Evolutionary conservation across 2,888 invertebrate genomes (phyloP), one percentile per base, ranked within the genome.

Genomic region (Caenorhabditis sp.): DNA sequence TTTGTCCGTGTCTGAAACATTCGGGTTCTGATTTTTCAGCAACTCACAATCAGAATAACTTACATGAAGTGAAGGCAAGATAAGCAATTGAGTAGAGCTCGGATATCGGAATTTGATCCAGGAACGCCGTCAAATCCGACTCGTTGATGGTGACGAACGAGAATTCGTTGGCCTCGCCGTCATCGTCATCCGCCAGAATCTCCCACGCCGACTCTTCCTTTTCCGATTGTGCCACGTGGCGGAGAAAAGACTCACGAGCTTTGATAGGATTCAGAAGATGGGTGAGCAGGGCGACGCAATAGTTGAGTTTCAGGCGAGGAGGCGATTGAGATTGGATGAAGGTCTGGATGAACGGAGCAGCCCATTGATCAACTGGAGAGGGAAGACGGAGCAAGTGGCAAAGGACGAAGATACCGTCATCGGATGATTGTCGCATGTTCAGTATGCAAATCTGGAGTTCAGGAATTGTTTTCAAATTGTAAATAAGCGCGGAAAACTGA

Each of bases 371-470:
- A 13, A 90, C 65, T 0, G 90, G 89, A 8, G 89, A 85, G 0
- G 90, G 90, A 32, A 85, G 82, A 3, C 91, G 88, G 5, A 91
- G 84, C 8, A 91, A 47, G 60, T 91, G 91, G 44, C 85, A 86
- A 13, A 90, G 62, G 9, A 91, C 18, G 67, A 89, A 91, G 61
- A 85, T 77, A n/a, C 88, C 90, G 70, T 91, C 90, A 15, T 83
- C 81, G 4, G 79, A 65, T 1, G 87, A 80, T 64, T 84, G 85
- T 1, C 79, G 72, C 81, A 89, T 90, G 62, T 88, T 79, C 37
- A 91, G 70, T 2, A 88, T 80, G 32, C 88, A 83, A 1, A 74
- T 60, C 89, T 89, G 82, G 4, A 85, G n/a, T n/a, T n/a, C n/a
- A n/a, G n/a, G 79, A 9, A 35, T 22, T 11, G 20, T 56, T 9